phyloP scores from a whole-genome alignment of 2,797 vertebrate species.

The Gambusia yucatana region DNA sequence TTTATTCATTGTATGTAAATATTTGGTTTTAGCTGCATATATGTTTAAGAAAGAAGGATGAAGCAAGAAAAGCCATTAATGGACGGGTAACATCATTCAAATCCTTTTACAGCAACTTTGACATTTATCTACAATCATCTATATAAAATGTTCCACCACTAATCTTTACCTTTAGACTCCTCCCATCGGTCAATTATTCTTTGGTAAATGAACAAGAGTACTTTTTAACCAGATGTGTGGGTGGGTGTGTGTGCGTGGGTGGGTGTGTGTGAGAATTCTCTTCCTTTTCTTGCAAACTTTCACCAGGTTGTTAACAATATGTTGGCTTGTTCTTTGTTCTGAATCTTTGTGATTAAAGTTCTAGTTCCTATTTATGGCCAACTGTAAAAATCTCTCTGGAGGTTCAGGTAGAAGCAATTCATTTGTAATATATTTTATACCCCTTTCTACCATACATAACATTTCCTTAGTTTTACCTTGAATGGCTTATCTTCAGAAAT shows the following conservation, averaged over 20 bases:
- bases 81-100: background rate
- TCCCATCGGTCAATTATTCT: background rate
- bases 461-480: background rate
- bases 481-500: background rate
- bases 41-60: background rate
- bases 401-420: slow-evolving; percentile 37
- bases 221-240: background rate
- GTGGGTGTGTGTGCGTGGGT: no score
- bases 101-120: background rate
- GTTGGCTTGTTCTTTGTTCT: background rate
- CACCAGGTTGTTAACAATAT: background rate
- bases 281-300: background rate
- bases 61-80: background rate
- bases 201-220: background rate
- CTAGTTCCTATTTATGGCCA: slow-evolving; percentile 50
- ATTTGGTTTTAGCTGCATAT: background rate
- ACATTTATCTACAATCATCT: background rate
- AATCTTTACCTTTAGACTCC: background rate
- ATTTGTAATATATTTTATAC: slow-evolving; percentile 33
- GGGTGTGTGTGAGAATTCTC: background rate
- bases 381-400: slow-evolving; percentile 45
- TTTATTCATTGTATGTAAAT: background rate
- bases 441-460: background rate
- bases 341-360: slow-evolving; percentile 43
- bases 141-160: background rate